Percentiles rank a stretch among this genome's conserved stretches.
Conservation (phyloP, 2,113 vertebrate species). For the Hippocampus zosterae region DNA sequence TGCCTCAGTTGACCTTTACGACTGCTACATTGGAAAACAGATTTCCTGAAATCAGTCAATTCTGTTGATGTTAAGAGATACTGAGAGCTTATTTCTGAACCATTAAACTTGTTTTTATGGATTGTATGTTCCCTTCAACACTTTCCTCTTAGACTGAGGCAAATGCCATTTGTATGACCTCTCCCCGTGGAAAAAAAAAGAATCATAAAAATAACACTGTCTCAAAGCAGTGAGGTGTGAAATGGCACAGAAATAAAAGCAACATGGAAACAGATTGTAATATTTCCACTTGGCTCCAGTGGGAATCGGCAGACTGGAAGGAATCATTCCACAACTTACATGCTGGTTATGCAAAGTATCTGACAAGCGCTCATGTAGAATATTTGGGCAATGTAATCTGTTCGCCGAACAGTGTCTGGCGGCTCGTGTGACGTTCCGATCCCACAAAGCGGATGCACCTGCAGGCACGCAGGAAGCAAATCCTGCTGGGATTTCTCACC, state of each 20-base stretch:
- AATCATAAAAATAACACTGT: conserved; percentile 1
- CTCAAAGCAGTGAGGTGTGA: conserved; percentile 11
- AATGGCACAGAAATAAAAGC: conserved; percentile 13
- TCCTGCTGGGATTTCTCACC: conserved; percentile 39
- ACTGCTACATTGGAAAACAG: not conserved
- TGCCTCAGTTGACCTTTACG: not conserved
- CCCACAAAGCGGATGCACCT: conserved; percentile 55
- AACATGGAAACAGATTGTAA: conserved; percentile 16
- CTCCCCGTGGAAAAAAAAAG: conserved; percentile 1
- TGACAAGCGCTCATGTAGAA: conserved; percentile 8
- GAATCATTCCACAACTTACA: not conserved
- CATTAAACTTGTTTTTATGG: not conserved
- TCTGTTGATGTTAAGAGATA: not conserved
- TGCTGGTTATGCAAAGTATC: not conserved
- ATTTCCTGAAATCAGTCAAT: conserved; percentile 2
- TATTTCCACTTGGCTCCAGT: conserved; percentile 11
- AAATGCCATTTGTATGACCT: conserved; percentile 17
- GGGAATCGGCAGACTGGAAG: conserved; percentile 7
- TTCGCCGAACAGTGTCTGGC: conserved; percentile 53
- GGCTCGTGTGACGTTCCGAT: conserved; percentile 47
- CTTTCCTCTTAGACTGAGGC: not conserved
- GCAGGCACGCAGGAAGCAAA: conserved; percentile 53
- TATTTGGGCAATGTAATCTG: conserved; percentile 47
- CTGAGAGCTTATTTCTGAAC: conserved; percentile 7
- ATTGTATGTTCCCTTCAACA: not conserved